Evolutionary conservation across 2,797 vertebrate genomes (phyloP).

Genomic region (Babyrousa celebensis): DNA sequence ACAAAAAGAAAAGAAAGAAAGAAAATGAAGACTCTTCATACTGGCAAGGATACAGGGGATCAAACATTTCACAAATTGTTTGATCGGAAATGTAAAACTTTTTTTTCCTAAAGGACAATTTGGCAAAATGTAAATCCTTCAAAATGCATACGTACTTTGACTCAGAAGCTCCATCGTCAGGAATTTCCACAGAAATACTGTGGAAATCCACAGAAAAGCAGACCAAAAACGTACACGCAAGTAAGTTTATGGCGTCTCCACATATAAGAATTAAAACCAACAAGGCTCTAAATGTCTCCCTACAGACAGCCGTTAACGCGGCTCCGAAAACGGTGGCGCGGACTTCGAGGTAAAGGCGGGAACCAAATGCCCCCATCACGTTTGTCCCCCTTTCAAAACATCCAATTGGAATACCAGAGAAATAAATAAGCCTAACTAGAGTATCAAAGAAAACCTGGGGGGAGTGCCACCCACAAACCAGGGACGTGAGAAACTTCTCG

Average conservation of each 20-base stretch:
- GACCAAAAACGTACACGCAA: neutral
- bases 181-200: neutral
- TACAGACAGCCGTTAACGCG: neutral
- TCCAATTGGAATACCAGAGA: neutral
- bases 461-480: neutral
- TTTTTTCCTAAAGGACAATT: slow-evolving; percentile 18
- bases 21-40: neutral
- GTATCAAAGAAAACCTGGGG: neutral
- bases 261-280: neutral
- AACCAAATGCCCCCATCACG: neutral
- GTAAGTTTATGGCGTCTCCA: neutral
- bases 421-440: neutral
- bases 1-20: too few species aligned
- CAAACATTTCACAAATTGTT: neutral
- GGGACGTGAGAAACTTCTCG: neutral
- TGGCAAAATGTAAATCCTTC: neutral
- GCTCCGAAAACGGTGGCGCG: neutral
- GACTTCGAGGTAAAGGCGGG: neutral
- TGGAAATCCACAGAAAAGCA: neutral
- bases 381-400: neutral
- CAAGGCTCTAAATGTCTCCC: neutral
- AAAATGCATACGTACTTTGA: neutral
- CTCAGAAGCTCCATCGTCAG: neutral
- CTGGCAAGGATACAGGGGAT: neutral
- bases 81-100: neutral